A percentile compares a stretch with the other conserved stretches of the same genome.
These are phyloP conservation scores for Nansenia antarctica DNA, from an alignment of 2,113 vertebrate species.

Conservation along the genomic window DNA sequence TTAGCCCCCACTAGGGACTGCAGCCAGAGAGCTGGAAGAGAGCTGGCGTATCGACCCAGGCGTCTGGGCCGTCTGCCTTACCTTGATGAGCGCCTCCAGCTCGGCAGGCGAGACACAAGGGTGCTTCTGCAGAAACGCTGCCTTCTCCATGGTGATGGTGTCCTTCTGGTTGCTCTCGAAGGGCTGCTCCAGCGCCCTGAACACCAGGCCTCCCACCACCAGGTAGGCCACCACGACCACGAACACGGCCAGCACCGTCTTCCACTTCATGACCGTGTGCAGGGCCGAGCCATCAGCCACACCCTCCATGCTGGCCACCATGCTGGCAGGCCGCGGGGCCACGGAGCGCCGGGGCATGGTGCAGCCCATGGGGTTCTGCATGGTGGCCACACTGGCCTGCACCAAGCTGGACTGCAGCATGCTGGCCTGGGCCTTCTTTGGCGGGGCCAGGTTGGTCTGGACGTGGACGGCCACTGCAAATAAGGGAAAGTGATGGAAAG, in stretches of 20 bases:
- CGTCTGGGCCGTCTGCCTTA: slow-evolving; percentile 54
- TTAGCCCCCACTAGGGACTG: slow-evolving; percentile 42
- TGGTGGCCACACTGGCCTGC: slow-evolving; percentile 77
- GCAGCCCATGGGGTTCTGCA: slow-evolving; percentile 80
- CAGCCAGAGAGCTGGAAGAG: neutral
- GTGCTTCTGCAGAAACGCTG: slow-evolving; percentile 87
- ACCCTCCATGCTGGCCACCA: slow-evolving; percentile 88
- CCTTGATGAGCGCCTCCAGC: slow-evolving; percentile 91
- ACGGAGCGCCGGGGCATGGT: slow-evolving; percentile 78
- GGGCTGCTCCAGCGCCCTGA: slow-evolving; percentile 89
- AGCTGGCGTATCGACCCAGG: slow-evolving; percentile 24
- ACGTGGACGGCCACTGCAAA: slow-evolving; percentile 81
- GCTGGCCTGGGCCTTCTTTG: slow-evolving; percentile 73
- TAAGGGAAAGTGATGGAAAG: neutral
- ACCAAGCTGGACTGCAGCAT: slow-evolving; percentile 78
- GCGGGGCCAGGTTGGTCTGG: slow-evolving; percentile 76
- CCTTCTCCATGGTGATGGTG: slow-evolving; percentile 88
- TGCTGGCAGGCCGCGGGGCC: slow-evolving; percentile 76
- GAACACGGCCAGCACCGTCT: slow-evolving; percentile 92
- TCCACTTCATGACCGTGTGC: slow-evolving; percentile 95
- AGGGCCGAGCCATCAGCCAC: slow-evolving; percentile 75
- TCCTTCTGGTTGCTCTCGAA: slow-evolving; percentile 93
- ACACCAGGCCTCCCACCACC: slow-evolving; percentile 87
- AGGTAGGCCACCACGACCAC: slow-evolving; percentile 93
- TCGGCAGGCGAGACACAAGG: slow-evolving; percentile 85